Evolutionary conservation across 2,888 invertebrate species (phyloP).

Genomic region (Choreutis nemorana): DNA sequence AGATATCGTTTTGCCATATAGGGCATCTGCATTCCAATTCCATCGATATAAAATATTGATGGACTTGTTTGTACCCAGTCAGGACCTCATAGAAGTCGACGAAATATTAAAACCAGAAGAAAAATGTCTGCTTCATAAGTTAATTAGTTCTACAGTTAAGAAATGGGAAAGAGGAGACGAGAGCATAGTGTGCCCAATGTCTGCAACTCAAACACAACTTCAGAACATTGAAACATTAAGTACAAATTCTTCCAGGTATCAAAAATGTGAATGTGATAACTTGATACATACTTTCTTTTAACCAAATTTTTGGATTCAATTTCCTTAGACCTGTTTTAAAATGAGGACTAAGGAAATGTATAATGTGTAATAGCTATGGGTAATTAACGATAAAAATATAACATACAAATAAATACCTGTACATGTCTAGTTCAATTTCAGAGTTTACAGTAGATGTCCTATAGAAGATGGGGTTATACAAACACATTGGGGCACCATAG

Average conservation of each 20-base stretch:
- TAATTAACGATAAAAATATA: too few relatives aligned
- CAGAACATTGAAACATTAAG: slow-evolving; percentile 22
- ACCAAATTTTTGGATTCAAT: too few relatives aligned
- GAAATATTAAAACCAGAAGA: slow-evolving; percentile 47
- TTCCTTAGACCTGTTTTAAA: too few relatives aligned
- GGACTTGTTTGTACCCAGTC: slow-evolving; percentile 66
- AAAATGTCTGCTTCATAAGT: slow-evolving; percentile 56
- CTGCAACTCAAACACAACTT: slow-evolving; percentile 31
- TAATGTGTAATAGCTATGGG: too few relatives aligned
- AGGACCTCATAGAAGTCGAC: slow-evolving; percentile 36
- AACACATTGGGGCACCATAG: slow-evolving; percentile 69
- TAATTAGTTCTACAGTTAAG: slow-evolving; percentile 67
- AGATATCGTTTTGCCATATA: slow-evolving; percentile 61
- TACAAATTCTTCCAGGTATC: slow-evolving; percentile 10
- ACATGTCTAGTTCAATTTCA: slow-evolving; percentile 17
- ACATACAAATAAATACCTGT: too few relatives aligned
- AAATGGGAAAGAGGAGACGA: slow-evolving; percentile 69
- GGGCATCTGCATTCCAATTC: slow-evolving; percentile 67
- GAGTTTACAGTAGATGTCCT: slow-evolving; percentile 64
- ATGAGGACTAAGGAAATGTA: too few relatives aligned
- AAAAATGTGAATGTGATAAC: slow-evolving; percentile 3
- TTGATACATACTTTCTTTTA: too few relatives aligned
- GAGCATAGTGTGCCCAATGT: slow-evolving; percentile 51
- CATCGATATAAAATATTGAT: slow-evolving; percentile 66
- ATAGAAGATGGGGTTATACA: slow-evolving; percentile 72